Evolutionary conservation across 2,888 invertebrate genomes (phyloP), one percentile per base, ranked within the genome.

Genomic region (Capitulum mitella): DNA sequence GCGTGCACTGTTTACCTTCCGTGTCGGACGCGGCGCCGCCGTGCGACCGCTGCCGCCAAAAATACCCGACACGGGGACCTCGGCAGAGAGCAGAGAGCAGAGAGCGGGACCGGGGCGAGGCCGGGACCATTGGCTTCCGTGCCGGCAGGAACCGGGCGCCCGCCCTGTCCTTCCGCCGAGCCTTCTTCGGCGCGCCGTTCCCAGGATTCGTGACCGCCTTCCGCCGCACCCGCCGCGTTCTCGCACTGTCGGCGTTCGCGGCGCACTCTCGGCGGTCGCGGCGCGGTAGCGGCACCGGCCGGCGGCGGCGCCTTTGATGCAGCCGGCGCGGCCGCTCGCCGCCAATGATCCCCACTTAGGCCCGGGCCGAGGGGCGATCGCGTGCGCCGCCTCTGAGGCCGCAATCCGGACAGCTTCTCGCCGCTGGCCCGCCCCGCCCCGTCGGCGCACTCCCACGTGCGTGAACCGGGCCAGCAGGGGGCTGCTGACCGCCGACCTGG

Each of bases 291-390:
- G n/a, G n/a, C n/a, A n/a, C 43, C 43, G 43, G 43, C 16, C 51
- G 34, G 64, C 32, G 64, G 32, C 64, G 34, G 19, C 64, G 64
- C 40, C 70, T 70, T 70, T 70, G 70, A 40, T 70, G 70, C 40
- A 40, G 70, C 19, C 16, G 16, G n/a, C n/a, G 37, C 70, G 26
- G 22, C 40, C 10, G 70, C 70, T 34, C 70, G 3, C 40, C 40
- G 5, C 40, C 70, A 29, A 70, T 70, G 70, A 70, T 70, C 70
- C 70, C 40, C 70, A 70, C 70, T 70, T 40, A 70, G 70, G 22
- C 40, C 19, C 26, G 64, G 37, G 70, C 26, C 34, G n/a, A 5
- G 43, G 29, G 29, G n/a, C 6, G n/a, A 58, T 70, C 19, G 70
- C 70, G 70, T 70, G 70, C 64, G 64, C 37, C 26, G 70, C 26